phyloP scores from a whole-genome alignment of 2,888 invertebrate species.

The Hemaris fuciformis region DNA sequence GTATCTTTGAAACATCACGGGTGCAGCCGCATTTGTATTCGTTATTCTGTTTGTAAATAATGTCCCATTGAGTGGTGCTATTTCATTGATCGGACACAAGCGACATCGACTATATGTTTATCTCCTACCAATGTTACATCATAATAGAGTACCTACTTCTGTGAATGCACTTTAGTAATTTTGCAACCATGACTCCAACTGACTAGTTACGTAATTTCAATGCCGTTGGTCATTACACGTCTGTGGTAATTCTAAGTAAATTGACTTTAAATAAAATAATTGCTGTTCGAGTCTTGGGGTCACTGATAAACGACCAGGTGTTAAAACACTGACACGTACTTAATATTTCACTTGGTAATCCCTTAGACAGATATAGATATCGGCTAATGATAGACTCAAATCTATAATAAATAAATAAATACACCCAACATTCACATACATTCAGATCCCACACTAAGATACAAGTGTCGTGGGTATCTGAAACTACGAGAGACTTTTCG shows the following conservation, averaged over 20 bases:
- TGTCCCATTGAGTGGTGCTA: conserved; percentile 42
- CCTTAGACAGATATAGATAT: no score
- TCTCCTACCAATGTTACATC: neutral
- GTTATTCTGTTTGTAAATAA: conserved; percentile 52
- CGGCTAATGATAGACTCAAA: no score
- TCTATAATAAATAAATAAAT: no score
- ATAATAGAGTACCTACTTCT: neutral
- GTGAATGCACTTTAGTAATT: neutral
- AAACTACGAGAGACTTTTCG: no score
- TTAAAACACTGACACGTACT: neutral
- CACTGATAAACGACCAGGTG: neutral
- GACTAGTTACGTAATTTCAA: conserved; percentile 9
- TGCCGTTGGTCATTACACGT: neutral
- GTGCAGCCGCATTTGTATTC: conserved; percentile 24
- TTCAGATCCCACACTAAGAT: no score
- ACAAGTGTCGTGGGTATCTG: no score
- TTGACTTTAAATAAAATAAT: neutral
- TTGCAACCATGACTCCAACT: conserved; percentile 2
- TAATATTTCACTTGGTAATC: neutral
- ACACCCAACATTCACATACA: no score
- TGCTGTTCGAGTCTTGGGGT: neutral
- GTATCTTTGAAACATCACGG: neutral
- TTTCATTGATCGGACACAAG: conserved; percentile 35
- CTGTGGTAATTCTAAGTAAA: neutral
- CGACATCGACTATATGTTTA: neutral